These are phyloP conservation scores for Gambusia holbrooki DNA, from an alignment of 2,113 vertebrate species.

Conservation along the genomic window DNA sequence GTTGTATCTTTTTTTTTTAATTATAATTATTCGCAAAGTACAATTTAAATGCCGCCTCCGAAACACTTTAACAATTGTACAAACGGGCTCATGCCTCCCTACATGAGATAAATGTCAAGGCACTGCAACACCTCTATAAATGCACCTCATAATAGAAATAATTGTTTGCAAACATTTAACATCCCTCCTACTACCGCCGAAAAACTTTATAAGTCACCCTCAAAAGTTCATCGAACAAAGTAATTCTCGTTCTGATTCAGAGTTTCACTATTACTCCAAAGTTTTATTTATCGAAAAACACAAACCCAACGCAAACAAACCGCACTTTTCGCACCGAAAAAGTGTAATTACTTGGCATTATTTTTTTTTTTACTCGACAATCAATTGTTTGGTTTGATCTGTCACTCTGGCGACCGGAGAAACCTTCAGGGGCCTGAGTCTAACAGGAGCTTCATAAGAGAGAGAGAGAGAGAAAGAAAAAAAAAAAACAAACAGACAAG, in stretches of 20 bases:
- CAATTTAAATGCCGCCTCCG: constrained; percentile 16
- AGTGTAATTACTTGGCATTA: constrained; percentile 33
- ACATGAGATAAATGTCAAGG: not conserved
- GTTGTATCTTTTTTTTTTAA: not conserved
- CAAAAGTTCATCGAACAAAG: constrained; percentile 63
- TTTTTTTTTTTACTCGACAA: not conserved
- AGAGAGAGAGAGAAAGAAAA: too few species aligned
- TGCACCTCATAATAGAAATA: constrained; percentile 18
- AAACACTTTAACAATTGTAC: not conserved
- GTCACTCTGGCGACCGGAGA: not conserved
- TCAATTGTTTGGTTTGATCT: constrained; percentile 46
- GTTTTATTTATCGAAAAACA: constrained; percentile 65
- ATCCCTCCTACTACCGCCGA: constrained; percentile 49
- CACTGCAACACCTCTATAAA: not conserved
- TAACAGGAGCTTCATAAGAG: not conserved
- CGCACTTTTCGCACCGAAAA: constrained; percentile 3
- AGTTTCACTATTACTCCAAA: constrained; percentile 64
- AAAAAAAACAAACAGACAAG: not conserved
- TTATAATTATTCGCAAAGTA: not conserved
- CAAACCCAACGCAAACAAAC: constrained; percentile 34
- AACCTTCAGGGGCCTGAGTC: constrained; percentile 44
- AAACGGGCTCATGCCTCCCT: not conserved
- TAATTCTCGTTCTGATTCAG: constrained; percentile 59
- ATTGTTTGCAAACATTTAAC: constrained; percentile 47
- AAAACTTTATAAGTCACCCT: constrained; percentile 51